Evolutionary conservation across 1,140 invertebrate species (phyloP), one percentile per base, ranked within the genome.

Genomic region (Drosophila watanabei): DNA sequence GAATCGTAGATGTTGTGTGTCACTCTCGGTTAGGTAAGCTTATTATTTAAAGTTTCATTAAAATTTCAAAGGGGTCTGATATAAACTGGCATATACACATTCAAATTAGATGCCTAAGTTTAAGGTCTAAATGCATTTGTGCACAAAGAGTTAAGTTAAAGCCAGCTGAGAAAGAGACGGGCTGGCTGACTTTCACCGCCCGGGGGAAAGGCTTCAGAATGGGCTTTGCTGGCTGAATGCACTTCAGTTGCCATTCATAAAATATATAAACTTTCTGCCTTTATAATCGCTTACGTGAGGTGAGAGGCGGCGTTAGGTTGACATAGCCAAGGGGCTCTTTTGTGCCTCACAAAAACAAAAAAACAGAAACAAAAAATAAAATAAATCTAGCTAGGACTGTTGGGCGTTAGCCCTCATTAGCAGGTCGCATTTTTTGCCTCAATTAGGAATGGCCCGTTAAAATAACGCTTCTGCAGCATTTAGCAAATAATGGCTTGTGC

Each of bases 11-110:
- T 28, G 20, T 39, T 33, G n/a, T 48, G 24, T 69, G 68, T 48
- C 49, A 48, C 30, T 57, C 33, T 56, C 20, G 52, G 64, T 69
- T 71, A 69, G 61, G 33, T 64, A 69, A 70, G 60, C 66, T 24
- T 51, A 41, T 61, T 51, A 32, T 70, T 69, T 24, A 37, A 39
- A 57, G 66, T 57, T 45, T 56, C 39, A 69, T 70, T 70, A 70
- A 65, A 70, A 51, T 52, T 35, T 65, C 46, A 45, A 69, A 37
- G 46, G 45, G 13, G 49, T 0, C 1, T 8, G 16, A 20, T 2
- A 24, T 11, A 20, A 4, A 13, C 7, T 24, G 24, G 24, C 24
- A 9, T 18, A 24, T n/a, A 28, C 24, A 48, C 20, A 65, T 45
- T 66, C 37, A 68, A 33, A 65, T 65, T 65, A 56, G 18, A 16